Conservation (phyloP, 2,113 vertebrate genomes). For the Murina feae region DNA sequence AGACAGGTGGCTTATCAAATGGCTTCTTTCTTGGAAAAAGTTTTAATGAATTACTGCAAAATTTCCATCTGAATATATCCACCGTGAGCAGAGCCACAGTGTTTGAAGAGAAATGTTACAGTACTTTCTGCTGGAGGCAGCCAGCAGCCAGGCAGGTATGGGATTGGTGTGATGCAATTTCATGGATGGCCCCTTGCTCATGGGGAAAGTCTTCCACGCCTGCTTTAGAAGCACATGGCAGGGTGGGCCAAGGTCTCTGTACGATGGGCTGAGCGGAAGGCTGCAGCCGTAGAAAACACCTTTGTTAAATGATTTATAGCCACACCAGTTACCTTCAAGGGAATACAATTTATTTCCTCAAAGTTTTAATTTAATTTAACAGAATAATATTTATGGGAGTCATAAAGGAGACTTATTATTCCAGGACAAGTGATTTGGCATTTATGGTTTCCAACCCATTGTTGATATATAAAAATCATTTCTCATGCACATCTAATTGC, state of each 20-base stretch:
- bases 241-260: not conserved
- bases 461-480: slow-evolving; percentile 57
- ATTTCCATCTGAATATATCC: not conserved
- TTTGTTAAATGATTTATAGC: not conserved
- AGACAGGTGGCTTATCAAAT: not conserved
- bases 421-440: slow-evolving; percentile 64
- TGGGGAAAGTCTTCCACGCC: accelerated
- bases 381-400: slow-evolving; percentile 61
- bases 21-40: not conserved
- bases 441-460: slow-evolving; percentile 59
- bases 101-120: not conserved
- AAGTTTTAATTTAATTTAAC: slow-evolving; percentile 56
- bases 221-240: not conserved
- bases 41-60: not conserved
- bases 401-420: slow-evolving; percentile 43
- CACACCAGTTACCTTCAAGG: slow-evolving; percentile 16
- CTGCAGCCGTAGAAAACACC: not conserved
- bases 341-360: not conserved
- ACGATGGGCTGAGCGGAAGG: not conserved
- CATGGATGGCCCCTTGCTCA: accelerated
- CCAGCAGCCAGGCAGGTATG: not conserved
- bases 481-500: slow-evolving; percentile 52
- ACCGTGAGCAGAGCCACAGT: not conserved
- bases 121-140: not conserved
- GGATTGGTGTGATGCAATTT: not conserved